Evolutionary conservation across 1,140 invertebrate species (phyloP), one percentile per base, ranked within the genome.

Genomic region (Dysdera silvatica): DNA sequence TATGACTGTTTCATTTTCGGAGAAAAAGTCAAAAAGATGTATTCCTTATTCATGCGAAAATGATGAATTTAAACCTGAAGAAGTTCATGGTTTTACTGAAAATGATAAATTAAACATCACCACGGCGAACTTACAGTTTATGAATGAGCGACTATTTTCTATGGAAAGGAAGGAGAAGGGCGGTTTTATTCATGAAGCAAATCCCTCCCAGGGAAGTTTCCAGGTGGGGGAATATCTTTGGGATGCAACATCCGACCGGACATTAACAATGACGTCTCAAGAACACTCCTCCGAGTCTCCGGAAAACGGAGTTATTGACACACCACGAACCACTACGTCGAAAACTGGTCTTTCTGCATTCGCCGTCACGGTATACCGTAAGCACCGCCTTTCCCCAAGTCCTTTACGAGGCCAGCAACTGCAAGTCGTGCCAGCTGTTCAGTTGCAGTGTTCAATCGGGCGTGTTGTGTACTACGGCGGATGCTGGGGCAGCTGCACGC

Each of bases 401-500:
- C 49, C 41, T 4, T 18, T 29, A 12, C 24, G n/a, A 49, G 47
- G 29, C 41, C 26, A 37, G 41, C 20, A 47, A 54, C n/a, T n/a
- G 33, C 61, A 24, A 49, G 29, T 23, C 56, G 61, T 55, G 61
- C 53, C 61, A 61, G 59, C 59, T 53, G 58, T 33, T 41, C 29
- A 37, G 23, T 35, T 23, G 33, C 41, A 43, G 40, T 16, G 28
- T 20, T 51, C 26, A 47, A 12, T 18, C 37, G 14, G n/a, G 14
- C 37, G 26, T 28, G 24, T 48, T 28, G 24, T 18, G 32, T 8
- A 18, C 57, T 12, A 59, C 47, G 47, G 29, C 45, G 29, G 55
- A 48, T 58, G 53, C 14, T 32, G 41, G 40, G n/a, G 41, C n/a
- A n/a, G n/a, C n/a, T n/a, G n/a, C n/a, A n/a, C n/a, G 33, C 4